A percentile compares a stretch with the other conserved stretches of the same genome.
Evolutionary conservation across 2,797 vertebrate genomes (phyloP).

Genomic region (Phrynocephalus guinanensis): DNA sequence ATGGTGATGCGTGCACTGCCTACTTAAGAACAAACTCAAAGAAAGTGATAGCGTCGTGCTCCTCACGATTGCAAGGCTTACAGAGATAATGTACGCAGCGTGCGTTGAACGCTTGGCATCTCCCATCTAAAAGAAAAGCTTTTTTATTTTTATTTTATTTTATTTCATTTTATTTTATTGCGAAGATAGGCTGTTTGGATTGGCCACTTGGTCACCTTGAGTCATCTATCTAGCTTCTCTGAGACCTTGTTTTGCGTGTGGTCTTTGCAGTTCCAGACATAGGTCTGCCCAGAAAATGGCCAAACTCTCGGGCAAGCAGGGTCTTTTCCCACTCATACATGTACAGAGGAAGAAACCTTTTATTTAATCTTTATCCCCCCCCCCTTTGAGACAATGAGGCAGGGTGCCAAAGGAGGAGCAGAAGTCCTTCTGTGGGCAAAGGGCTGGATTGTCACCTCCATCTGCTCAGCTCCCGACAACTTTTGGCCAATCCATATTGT

Average conservation of each 20-base stretch:
- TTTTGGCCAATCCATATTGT: conserved; percentile 75
- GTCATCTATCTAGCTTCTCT: background rate
- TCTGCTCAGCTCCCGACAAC: conserved; percentile 70
- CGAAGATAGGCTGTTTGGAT: background rate
- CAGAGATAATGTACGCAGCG: background rate
- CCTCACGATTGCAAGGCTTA: background rate
- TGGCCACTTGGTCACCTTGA: background rate
- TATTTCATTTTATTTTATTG: background rate
- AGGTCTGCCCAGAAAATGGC: background rate
- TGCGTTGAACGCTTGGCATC: background rate
- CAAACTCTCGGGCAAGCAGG: conserved; percentile 24
- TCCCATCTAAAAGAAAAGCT: background rate
- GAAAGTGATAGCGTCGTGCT: background rate
- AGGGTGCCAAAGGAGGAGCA: conserved; percentile 30
- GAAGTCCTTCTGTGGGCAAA: conserved; percentile 82
- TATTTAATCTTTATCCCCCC: background rate
- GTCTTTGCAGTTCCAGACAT: conserved; percentile 19
- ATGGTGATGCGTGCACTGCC: background rate
- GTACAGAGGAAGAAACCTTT: conserved; percentile 35
- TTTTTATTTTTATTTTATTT: no score
- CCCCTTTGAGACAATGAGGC: background rate
- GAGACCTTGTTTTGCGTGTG: conserved; percentile 10
- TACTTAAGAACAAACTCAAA: background rate
- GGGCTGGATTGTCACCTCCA: conserved; percentile 74
- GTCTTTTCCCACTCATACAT: conserved; percentile 28